Evolutionary conservation across 2,113 vertebrate species (phyloP), one percentile per base, ranked within the genome.

Genomic region (Probosciger aterrimus): DNA sequence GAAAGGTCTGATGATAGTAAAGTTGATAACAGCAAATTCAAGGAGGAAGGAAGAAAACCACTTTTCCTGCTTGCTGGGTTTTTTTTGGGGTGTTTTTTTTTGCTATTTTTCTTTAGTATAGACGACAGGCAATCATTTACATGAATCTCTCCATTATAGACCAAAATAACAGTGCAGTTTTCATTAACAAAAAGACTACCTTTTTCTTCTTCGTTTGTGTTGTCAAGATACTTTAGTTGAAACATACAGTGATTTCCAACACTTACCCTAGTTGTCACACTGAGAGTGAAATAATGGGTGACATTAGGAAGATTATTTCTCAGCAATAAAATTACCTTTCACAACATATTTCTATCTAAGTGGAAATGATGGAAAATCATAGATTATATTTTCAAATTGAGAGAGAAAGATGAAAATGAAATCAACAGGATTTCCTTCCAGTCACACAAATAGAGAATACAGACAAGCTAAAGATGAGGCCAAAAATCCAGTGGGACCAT

Each of bases 301-400:
- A 97, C 96, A 96, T 97, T 97, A 97, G 95, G 95, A 97, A 97
- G 96, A 97, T 96, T 97, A 97, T 97, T 97, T 97, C 96, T 96
- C 95, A 84, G 97, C 92, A 96, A 96, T 97, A 96, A 97, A 96
- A 97, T 96, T 97, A 97, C 97, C 96, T 97, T 97, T 97, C 97
- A 97, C 96, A 97, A 97, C 94, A 97, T 96, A 97, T 97, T 97
- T 97, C 94, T 97, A 94, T 96, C 96, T 97, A 96, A 97, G 97
- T 97, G 94, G 94, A 96, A 97, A 93, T 96, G 96, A 97, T 95
- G 96, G 96, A 94, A 96, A 97, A 96, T 97, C 97, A 97, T 96
- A 96, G 94, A 97, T 97, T 96, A 94, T 94, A 39, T 96, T 97
- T 96, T 96, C 96, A 96, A 93, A 60, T 64, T 74, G 94, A 95